Base-by-base conservation (phyloP, 1,140 invertebrate species). In the Zaprionus davidi region DNA sequence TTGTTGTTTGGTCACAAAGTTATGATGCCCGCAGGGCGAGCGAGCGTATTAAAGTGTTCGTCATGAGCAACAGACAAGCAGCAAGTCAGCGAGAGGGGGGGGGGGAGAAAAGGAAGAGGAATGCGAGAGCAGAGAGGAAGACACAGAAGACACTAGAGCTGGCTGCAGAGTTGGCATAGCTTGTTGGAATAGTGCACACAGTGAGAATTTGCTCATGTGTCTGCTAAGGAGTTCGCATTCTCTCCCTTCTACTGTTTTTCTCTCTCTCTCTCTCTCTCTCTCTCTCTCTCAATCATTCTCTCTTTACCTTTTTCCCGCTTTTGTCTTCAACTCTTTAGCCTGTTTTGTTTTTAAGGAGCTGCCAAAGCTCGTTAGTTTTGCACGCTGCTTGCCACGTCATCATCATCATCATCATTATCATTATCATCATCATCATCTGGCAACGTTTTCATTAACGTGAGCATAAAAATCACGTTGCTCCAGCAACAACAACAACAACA, bases 401-500 rank as follows among this genome's bases (percentile, higher is more conserved):
- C 34, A 34, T 67, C 55, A 53, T 44, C 46, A 62, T 53, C 12
- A 56, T 65, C 49, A 68, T 57, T 28, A 57, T 46, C 7, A 56
- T 69, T 12, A 62, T 36, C n/a, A 46, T 70, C 41, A 65, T 59
- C 44, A 65, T 71, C 56, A 60, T 60, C 41, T 56, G 64, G 62
- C 59, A 68, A 73, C 64, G 70, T 85, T 84, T 84, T 84, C 82
- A 85, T 85, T 85, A 85, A 84, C 68, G 75, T 84, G 72, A 66
- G 75, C 82, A 84, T 71, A 71, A 78, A 85, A 85, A 85, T 86
- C 82, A 85, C 79, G 82, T 85, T 85, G 78, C 76, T 79, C 38
- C 13, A 57, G 76, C 78, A 78, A 72, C 69, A 72, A 56, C 63
- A 60, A 56, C 41, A 70, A 26, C 38, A 65, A 26, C 63, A 57